A percentile compares a stretch with the other conserved stretches of the same genome.
These are phyloP conservation scores for Engraulis encrasicolus DNA, from an alignment of 2,113 vertebrate genomes.

Conservation along the genomic window DNA sequence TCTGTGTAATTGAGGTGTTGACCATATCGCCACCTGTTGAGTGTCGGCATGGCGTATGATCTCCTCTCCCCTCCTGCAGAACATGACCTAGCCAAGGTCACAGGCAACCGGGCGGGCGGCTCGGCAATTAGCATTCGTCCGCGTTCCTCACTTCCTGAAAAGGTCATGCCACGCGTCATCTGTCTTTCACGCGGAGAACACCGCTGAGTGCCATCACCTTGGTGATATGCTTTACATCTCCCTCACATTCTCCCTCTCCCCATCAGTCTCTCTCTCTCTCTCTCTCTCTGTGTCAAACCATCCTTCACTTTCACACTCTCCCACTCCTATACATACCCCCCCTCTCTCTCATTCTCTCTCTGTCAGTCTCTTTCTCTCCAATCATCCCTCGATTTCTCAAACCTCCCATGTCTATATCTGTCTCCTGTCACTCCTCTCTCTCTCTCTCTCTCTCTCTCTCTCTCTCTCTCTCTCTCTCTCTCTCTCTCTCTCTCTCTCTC, in stretches of 20 bases:
- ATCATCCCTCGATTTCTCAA: too few relatives aligned
- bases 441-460: background rate
- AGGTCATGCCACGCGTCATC: conserved; percentile 33
- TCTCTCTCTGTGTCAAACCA: background rate
- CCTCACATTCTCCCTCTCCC: background rate
- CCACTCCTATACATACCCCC: too few relatives aligned
- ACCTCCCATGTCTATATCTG: too few relatives aligned
- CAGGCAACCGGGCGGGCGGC: background rate
- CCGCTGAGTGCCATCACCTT: background rate
- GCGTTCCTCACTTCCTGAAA: conserved; percentile 29
- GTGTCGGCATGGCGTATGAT: background rate
- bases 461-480: background rate
- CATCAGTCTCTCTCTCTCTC: background rate
- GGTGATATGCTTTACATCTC: background rate
- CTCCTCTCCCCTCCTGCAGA: background rate
- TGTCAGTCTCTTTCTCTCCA: background rate
- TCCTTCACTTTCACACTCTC: too few relatives aligned
- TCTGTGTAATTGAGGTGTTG: too few relatives aligned
- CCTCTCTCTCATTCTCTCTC: too few relatives aligned
- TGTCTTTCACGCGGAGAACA: background rate
- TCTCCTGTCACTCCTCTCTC: too few relatives aligned
- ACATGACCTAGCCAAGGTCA: background rate
- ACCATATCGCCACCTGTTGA: too few relatives aligned
- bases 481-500: background rate
- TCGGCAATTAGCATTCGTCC: conserved; percentile 28